Conservation (phyloP, 1,140 invertebrate species). For the Acromyrmex heyeri region DNA sequence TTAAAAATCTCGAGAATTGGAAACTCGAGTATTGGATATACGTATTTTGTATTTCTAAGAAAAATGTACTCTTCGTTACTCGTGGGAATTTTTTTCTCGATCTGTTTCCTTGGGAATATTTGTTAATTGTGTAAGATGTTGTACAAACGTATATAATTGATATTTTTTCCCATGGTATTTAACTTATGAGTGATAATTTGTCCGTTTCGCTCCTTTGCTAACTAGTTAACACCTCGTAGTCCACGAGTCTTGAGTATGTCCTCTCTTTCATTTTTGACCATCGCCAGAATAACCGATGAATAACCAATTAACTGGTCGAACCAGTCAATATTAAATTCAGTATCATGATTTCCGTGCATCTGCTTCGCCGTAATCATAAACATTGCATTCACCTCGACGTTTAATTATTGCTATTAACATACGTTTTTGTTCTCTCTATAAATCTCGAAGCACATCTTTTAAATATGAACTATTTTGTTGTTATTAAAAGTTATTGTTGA, state of each 20-base stretch:
- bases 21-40: neutral
- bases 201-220: neutral
- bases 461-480: too few species aligned
- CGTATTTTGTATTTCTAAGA: neutral
- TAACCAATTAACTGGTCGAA: conserved; percentile 73
- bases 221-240: neutral
- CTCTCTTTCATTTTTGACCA: conserved; percentile 35
- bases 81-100: conserved; percentile 35
- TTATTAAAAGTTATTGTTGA: too few species aligned
- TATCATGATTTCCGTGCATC: conserved; percentile 42
- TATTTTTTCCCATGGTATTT: conserved; percentile 22
- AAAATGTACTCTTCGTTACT: neutral
- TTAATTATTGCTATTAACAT: conserved; percentile 19
- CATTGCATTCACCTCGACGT: neutral
- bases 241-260: conserved; percentile 28
- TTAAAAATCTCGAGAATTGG: neutral
- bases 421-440: neutral
- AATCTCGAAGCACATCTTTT: neutral
- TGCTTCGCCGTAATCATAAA: conserved; percentile 60
- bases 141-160: neutral
- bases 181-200: conserved; percentile 17
- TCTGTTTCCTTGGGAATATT: conserved; percentile 14
- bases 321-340: conserved; percentile 65
- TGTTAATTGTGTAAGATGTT: conserved; percentile 13
- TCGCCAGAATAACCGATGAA: conserved; percentile 58